Base-by-base conservation (phyloP, 2,113 vertebrate species). In the Bothrops jararaca region DNA sequence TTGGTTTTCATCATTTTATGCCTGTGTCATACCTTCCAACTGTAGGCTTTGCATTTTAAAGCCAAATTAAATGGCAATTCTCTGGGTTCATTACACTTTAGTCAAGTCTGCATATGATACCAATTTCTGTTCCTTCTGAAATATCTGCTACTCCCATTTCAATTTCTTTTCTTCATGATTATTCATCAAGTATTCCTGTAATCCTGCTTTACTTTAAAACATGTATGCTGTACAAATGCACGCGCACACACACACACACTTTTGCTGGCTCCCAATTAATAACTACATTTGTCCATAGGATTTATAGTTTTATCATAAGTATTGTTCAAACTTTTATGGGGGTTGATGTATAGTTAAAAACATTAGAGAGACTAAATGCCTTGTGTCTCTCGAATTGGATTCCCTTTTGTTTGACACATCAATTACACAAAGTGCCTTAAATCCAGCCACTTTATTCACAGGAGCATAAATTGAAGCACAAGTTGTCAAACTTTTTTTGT, bases 261-360 rank as follows among this genome's bases (percentile, higher is more conserved):
- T 90, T 48, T 15, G 10, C 13, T 64, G 42, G 4, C 22, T 23
- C 12, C 50, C 13, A 93, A 92, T 95, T 95, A 90, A 91, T 93
- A 95, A 89, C 90, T 96, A 93, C 93, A 91, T 95, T 80, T 69
- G 88, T 94, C 94, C 94, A 54, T 94, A 92, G 93, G 90, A 94
- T 94, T 95, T 60, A 42, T 52, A 34, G 54, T 45, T 86, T 45
- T 48, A 58, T 52, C 88, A 96, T 92, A 96, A 34, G 93, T 95
- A 94, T 91, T 93, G 56, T 90, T 90, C 93, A 53, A 88, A n/a
- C 93, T 95, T 95, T 94, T 42, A 53, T 42, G 92, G 91, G 95
- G 48, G 3, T 69, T 29, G 85, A 74, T 89, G 92, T 94, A 23
- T 69, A 96, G 94, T 95, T 92, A 89, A 93, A 86, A 90, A 89